A percentile compares a stretch with the other conserved stretches of the same genome.
These are phyloP conservation scores for Zaprionus obscuricornis DNA, from an alignment of 2,888 invertebrate species.

Conservation along the genomic window DNA sequence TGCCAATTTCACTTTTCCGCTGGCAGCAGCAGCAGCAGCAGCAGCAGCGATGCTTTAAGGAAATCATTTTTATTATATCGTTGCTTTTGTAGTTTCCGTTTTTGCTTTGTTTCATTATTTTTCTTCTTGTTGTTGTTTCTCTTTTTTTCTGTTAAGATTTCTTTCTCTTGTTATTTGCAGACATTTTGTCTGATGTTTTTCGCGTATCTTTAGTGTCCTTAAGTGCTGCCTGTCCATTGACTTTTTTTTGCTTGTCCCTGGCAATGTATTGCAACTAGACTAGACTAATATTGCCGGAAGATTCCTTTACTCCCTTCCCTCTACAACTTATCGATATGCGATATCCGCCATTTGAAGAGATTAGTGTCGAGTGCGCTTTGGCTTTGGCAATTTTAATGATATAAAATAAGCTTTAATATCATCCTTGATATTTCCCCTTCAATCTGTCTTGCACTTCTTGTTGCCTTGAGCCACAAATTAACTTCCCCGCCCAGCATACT, in stretches of 20 bases:
- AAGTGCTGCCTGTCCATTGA: conserved; percentile 66
- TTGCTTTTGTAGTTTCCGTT: conserved; percentile 70
- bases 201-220: conserved; percentile 47
- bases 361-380: conserved; percentile 56
- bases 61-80: conserved; percentile 78
- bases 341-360: conserved; percentile 52
- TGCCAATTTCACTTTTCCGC: conserved; percentile 68
- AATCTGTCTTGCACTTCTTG: conserved; percentile 1
- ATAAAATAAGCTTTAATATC: neutral
- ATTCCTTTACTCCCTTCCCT: neutral
- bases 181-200: conserved; percentile 36
- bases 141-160: conserved; percentile 13
- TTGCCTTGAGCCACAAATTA: conserved; percentile 32
- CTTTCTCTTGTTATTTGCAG: conserved; percentile 8
- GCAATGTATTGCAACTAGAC: too few relatives aligned
- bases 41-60: conserved; percentile 47
- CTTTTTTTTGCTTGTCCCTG: conserved; percentile 5
- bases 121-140: conserved; percentile 14
- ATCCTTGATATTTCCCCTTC: neutral
- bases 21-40: too few relatives aligned
- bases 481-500: neutral
- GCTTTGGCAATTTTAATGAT: conserved; percentile 38
- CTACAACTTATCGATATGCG: conserved; percentile 30
- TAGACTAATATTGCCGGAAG: too few relatives aligned
- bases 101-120: conserved; percentile 41